These are phyloP conservation scores for Brachionus rubens DNA, from an alignment of 1,140 invertebrate genomes.

Conservation along the genomic window DNA sequence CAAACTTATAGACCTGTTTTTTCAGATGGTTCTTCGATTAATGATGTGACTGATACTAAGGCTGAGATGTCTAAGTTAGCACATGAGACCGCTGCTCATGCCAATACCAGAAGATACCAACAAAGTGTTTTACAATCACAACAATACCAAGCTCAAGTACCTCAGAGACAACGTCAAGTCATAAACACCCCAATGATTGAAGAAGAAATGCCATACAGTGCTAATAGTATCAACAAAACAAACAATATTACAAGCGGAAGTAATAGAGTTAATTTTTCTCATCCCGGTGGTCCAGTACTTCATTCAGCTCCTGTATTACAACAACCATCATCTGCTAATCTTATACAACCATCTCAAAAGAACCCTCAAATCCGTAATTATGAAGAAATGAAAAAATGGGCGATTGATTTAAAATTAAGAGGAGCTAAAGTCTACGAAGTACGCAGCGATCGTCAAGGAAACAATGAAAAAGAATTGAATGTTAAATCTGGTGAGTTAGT, in stretches of 20 bases:
- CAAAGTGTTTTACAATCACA: neutral
- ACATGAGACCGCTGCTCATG: neutral
- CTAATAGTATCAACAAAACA: no score
- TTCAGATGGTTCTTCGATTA: neutral
- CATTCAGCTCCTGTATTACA: neutral
- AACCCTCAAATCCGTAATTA: neutral
- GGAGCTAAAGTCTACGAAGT: slow-evolving; percentile 13
- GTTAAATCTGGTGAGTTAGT: slow-evolving; percentile 32
- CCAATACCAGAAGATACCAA: neutral
- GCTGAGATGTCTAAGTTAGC: neutral
- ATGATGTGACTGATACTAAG: neutral
- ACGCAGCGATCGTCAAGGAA: neutral
- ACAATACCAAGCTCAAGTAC: neutral
- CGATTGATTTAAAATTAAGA: neutral
- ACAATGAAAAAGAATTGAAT: slow-evolving; percentile 34
- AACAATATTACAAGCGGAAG: no score
- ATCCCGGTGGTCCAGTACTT: no score
- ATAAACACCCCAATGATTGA: no score
- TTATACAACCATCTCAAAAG: neutral
- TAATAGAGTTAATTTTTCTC: no score
- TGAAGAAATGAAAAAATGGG: slow-evolving; percentile 41
- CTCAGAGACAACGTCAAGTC: neutral
- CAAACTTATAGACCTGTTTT: neutral
- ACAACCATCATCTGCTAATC: neutral
- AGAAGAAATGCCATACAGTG: no score